Evolutionary conservation across 1,140 invertebrate genomes (phyloP), one percentile per base, ranked within the genome.

Genomic region (Anoplophora glabripennis): DNA sequence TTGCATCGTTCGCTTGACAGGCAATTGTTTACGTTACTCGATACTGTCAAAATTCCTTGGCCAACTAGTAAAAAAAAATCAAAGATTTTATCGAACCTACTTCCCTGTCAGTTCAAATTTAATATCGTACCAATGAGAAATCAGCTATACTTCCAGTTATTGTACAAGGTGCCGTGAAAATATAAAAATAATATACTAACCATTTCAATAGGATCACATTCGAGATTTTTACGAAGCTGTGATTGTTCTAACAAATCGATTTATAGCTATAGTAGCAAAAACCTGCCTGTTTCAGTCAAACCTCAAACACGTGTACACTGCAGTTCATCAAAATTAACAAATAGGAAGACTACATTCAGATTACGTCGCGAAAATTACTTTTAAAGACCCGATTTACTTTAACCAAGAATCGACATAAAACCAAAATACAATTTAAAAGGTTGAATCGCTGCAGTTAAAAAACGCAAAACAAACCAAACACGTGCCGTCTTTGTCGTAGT

Each of bases 171-270:
- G 17, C 10, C 0, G 12, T 7, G 34, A 48, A 12, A 48, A 48
- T 14, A 48, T 9, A 48, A 33, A 34, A 34, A n/a, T 48, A 48
- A 54, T 17, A 57, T 58, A 58, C 56, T 58, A 58, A 58, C 56
- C 56, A 58, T 46, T 58, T 58, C 52, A 37, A 51, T 51, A 51
- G 40, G 48, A 58, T 51, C 51, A 52, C 52, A 46, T 48, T 44
- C 52, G 44, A 47, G 11, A 48, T 58, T 58, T 46, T 58, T 46
- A 58, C 42, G 36, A 48, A 17, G 14, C 12, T 34, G 49, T 53
- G 51, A 28, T 28, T 28, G 21, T 28, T 28, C 5, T 36, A 53
- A 28, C 12, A 12, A 54, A 10, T 12, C 40, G 52, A 54, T 42
- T 42, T 34, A 46, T 40, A 56, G 45, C 35, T 33, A 56, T 56